phyloP scores from a whole-genome alignment of 1,140 invertebrate genomes.

The Sinonovacula constricta region DNA sequence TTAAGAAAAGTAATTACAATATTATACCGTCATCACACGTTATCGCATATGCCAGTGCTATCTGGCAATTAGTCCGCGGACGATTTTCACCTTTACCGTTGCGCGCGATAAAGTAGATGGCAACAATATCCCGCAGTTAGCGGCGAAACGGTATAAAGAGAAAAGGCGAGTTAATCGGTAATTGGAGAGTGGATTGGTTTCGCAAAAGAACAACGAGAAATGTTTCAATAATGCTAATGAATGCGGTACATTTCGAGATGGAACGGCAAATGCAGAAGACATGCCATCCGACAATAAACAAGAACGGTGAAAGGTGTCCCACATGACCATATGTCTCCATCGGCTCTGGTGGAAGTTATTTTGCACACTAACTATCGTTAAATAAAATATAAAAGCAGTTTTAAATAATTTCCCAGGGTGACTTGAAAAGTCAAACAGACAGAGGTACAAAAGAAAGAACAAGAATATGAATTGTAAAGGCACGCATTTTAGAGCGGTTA shows the following conservation, averaged over 20 bases:
- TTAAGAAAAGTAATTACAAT: conserved; percentile 54
- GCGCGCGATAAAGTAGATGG: conserved; percentile 36
- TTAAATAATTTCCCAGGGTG: conserved; percentile 54
- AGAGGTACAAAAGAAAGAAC: conserved; percentile 38
- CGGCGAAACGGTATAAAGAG: conserved; percentile 25
- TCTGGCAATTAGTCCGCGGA: conserved; percentile 49
- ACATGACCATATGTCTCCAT: background rate
- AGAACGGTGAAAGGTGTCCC: background rate
- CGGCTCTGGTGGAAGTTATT: conserved; percentile 8
- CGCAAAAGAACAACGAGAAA: conserved; percentile 37
- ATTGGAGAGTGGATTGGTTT: conserved; percentile 39
- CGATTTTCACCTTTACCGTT: conserved; percentile 39
- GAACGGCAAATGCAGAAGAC: conserved; percentile 31
- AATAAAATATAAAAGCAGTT: conserved; percentile 50
- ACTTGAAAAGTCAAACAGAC: conserved; percentile 43
- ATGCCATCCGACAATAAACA: conserved; percentile 42
- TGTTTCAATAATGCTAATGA: conserved; percentile 48
- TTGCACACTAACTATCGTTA: conserved; percentile 28
- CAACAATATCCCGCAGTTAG: conserved; percentile 7
- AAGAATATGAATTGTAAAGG: conserved; percentile 45
- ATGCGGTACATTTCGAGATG: conserved; percentile 30
- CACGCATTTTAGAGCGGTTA: conserved; percentile 32
- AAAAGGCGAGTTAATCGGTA: conserved; percentile 45
- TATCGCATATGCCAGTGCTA: conserved; percentile 37
- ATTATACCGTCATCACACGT: conserved; percentile 44